Conservation (phyloP, 64 coral and sea anemone genomes). For the Pachyseris speciosa region DNA sequence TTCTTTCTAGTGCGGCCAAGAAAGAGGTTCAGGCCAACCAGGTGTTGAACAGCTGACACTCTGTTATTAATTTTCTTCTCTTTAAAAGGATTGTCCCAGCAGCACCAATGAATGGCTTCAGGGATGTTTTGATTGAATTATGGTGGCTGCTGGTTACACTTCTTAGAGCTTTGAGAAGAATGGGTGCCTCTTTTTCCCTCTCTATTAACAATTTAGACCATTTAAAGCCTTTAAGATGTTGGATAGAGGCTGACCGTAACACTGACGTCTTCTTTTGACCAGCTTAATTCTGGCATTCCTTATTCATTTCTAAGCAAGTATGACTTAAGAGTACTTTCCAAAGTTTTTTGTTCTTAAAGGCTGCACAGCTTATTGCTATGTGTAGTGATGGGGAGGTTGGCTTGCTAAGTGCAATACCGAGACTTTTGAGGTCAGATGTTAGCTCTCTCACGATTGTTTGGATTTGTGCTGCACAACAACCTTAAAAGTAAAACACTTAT, state of each 20-base stretch:
- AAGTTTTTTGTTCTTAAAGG: neutral
- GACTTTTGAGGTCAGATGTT: neutral
- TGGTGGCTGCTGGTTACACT: neutral
- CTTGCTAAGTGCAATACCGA: slow-evolving; percentile 17
- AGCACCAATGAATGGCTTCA: slow-evolving; percentile 3
- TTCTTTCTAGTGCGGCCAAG: slow-evolving; percentile 12
- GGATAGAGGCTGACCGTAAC: neutral
- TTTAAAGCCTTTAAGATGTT: slow-evolving; percentile 9
- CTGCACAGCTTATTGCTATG: neutral
- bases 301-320: neutral
- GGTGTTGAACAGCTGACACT: slow-evolving; percentile 22
- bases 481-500: neutral
- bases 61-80: slow-evolving; percentile 10
- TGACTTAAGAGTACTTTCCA: neutral
- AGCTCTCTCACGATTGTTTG: slow-evolving; percentile 15
- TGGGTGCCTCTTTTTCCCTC: slow-evolving; percentile 11
- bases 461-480: slow-evolving; percentile 16
- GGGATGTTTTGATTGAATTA: neutral
- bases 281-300: neutral
- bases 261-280: neutral
- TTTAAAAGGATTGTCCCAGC: slow-evolving; percentile 13
- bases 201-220: slow-evolving; percentile 2
- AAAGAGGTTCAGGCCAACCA: slow-evolving; percentile 27
- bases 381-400: neutral
- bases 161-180: slow-evolving; percentile 6